A percentile compares a stretch with the other conserved stretches of the same genome.
These are phyloP conservation scores for Bufo bufo DNA, from an alignment of 2,113 vertebrate species.

Conservation along the genomic window DNA sequence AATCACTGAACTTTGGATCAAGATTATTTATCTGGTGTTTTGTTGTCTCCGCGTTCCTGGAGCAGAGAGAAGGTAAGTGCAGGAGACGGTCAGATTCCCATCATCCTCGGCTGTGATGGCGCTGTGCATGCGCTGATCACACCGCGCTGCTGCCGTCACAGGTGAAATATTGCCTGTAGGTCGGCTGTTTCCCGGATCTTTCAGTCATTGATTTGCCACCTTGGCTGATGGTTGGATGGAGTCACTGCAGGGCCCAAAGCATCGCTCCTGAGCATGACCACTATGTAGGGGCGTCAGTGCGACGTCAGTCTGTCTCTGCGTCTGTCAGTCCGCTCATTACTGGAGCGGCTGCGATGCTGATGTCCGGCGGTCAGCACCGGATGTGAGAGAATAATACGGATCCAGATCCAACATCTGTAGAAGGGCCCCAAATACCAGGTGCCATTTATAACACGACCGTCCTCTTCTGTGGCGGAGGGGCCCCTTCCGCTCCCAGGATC, in stretches of 20 bases:
- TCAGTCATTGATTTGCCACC: conserved; percentile 5
- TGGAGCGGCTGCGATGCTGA: background rate
- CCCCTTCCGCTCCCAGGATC: too few species aligned
- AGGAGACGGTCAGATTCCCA: background rate
- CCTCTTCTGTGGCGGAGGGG: too few species aligned
- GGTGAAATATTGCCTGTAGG: background rate
- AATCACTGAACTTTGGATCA: too few species aligned
- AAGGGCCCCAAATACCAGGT: background rate
- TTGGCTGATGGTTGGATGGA: background rate
- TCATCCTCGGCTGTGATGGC: background rate
- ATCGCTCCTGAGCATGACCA: background rate
- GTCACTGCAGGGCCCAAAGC: background rate
- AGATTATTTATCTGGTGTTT: too few species aligned
- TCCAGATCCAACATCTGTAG: background rate
- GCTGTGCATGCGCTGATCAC: background rate
- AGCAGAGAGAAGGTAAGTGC: background rate
- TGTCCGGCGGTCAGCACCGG: too few species aligned
- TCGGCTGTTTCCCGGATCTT: background rate
- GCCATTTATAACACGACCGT: too few species aligned
- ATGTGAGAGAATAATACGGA: too few species aligned
- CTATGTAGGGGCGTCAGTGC: background rate
- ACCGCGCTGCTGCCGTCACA: background rate
- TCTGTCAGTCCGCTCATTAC: background rate
- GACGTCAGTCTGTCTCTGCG: background rate
- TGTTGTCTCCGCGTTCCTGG: too few species aligned